Percentiles rank a stretch among this genome's conserved stretches.
phyloP scores from a whole-genome alignment of 35 echinoderm and acorn worm genomes.

The Lytechinus pictus region DNA sequence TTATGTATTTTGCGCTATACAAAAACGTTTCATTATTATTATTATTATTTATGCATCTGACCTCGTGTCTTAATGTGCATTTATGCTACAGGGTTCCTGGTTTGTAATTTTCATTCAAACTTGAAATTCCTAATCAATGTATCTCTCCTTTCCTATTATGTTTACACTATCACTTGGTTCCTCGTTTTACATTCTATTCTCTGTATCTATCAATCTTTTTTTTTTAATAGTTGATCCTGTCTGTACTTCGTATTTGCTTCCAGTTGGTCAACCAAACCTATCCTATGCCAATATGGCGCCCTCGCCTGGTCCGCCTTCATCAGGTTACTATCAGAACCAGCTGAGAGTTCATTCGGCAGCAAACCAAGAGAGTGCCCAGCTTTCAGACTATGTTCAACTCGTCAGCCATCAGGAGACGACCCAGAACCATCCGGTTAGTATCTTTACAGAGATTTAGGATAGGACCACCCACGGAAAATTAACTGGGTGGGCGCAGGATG shows the following conservation, averaged over 20 bases:
- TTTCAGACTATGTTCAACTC: conserved; percentile 91
- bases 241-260: neutral
- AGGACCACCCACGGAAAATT: too few relatives aligned
- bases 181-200: neutral
- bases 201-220: neutral
- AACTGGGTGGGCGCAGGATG: too few relatives aligned
- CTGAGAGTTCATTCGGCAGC: conserved; percentile 56
- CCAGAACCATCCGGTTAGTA: conserved; percentile 55
- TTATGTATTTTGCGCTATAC: too few relatives aligned
- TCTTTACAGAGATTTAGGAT: too few relatives aligned
- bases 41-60: too few relatives aligned
- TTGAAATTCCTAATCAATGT: too few relatives aligned
- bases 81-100: too few relatives aligned
- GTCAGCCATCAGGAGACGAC: conserved; percentile 77
- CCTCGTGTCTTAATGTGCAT: too few relatives aligned
- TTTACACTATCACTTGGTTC: neutral
- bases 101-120: too few relatives aligned
- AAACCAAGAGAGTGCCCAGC: conserved; percentile 22
- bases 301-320: conserved; percentile 26
- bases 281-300: conserved; percentile 44
- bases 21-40: too few relatives aligned
- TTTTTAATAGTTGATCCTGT: neutral
- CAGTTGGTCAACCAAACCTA: conserved; percentile 36
- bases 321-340: conserved; percentile 59
- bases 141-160: too few relatives aligned